Evolutionary conservation across 2,888 invertebrate species (phyloP).

Genomic region (Rhaphigaster nebulosa): DNA sequence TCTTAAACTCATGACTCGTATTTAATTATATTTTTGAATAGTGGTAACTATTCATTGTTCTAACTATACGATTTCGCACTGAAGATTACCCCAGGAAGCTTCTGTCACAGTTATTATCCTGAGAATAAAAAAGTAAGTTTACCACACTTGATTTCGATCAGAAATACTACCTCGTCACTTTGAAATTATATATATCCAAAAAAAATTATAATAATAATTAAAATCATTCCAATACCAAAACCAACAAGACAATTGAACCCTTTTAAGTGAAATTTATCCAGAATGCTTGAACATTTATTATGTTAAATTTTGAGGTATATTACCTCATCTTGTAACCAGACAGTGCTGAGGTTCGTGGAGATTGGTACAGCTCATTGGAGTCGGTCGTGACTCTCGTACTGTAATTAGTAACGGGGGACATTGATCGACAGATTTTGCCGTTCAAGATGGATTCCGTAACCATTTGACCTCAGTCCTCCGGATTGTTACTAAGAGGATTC

Average conservation of each 20-base stretch:
- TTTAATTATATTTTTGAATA: too few species aligned
- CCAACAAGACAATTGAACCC: neutral
- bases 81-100: too few species aligned
- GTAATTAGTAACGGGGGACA: constrained; percentile 12
- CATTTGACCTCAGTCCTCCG: neutral
- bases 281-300: neutral
- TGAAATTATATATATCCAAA: too few species aligned
- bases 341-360: neutral
- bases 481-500: neutral
- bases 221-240: too few species aligned
- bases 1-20: too few species aligned
- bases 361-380: neutral
- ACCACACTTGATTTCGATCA: too few species aligned
- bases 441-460: neutral
- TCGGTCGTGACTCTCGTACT: neutral
- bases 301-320: neutral
- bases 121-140: too few species aligned
- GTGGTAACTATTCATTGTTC: too few species aligned
- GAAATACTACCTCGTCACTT: too few species aligned
- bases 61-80: too few species aligned
- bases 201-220: too few species aligned
- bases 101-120: too few species aligned
- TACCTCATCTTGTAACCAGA: neutral
- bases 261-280: neutral
- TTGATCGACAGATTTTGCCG: neutral